Conservation (phyloP, 2,797 vertebrate species). For the Eleutherodactylus coqui region DNA sequence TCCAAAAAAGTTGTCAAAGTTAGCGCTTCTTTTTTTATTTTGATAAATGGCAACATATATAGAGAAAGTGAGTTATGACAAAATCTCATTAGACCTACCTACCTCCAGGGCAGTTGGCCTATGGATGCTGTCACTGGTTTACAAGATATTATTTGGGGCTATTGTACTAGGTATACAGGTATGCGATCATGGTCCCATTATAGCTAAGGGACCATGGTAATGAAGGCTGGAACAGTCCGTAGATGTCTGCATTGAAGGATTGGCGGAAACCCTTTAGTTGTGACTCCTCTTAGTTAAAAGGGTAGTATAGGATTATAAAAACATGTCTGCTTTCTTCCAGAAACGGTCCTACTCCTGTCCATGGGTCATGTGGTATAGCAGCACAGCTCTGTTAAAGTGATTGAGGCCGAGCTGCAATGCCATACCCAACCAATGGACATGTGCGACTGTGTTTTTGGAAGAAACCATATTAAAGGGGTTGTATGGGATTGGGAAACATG, state of each 20-base stretch:
- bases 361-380: no score
- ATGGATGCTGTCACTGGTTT: background rate
- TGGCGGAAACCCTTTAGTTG: background rate
- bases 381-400: no score
- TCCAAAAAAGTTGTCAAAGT: background rate
- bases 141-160: background rate
- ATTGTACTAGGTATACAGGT: background rate
- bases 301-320: no score
- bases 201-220: background rate
- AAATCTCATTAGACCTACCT: background rate
- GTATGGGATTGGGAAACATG: no score
- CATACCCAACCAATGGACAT: no score
- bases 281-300: background rate
- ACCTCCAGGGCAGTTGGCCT: background rate
- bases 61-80: background rate
- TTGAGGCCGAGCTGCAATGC: no score
- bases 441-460: no score
- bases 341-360: no score
- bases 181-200: background rate
- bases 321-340: no score
- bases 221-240: background rate
- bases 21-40: background rate
- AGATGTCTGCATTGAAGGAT: background rate
- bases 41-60: background rate
- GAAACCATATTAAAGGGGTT: no score